A percentile compares a stretch with the other conserved stretches of the same genome.
phyloP scores from a whole-genome alignment of 2,888 invertebrate species.

The Oscheius sp. region DNA sequence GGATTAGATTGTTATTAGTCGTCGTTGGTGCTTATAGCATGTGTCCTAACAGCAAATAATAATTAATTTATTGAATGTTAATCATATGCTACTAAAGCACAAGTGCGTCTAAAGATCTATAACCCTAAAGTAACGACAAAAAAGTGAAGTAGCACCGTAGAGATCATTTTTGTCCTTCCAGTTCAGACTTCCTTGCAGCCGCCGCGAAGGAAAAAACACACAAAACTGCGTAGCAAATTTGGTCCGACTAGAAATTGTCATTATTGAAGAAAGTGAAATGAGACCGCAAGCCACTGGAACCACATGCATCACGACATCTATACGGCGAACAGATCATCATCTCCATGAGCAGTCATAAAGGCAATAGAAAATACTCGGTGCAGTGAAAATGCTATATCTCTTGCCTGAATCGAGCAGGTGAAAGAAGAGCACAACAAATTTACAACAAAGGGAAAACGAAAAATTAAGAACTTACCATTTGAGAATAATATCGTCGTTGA shows the following conservation, averaged over 20 bases:
- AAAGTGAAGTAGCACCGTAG: constrained; percentile 16
- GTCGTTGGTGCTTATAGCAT: too few species aligned
- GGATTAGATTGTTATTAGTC: too few species aligned
- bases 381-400: constrained; percentile 65
- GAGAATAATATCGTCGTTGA: constrained; percentile 94
- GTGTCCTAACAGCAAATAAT: too few species aligned
- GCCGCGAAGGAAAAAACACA: constrained; percentile 99
- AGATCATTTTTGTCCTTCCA: constrained; percentile 22
- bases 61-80: too few species aligned
- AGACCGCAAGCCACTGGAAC: constrained; percentile 1
- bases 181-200: constrained; percentile 74
- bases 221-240: constrained; percentile 97
- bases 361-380: constrained; percentile 68
- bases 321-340: not conserved
- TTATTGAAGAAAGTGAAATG: not conserved
- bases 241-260: constrained; percentile 83
- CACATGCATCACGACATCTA: constrained; percentile 15
- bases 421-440: constrained; percentile 10
- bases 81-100: too few species aligned
- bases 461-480: constrained; percentile 83
- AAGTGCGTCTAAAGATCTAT: too few species aligned
- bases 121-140: too few species aligned
- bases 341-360: constrained; percentile 30
- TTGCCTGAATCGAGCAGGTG: constrained; percentile 53
- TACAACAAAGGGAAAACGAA: not conserved